phyloP scores from a whole-genome alignment of 2,113 vertebrate genomes.

The Crypturellus undulatus region DNA sequence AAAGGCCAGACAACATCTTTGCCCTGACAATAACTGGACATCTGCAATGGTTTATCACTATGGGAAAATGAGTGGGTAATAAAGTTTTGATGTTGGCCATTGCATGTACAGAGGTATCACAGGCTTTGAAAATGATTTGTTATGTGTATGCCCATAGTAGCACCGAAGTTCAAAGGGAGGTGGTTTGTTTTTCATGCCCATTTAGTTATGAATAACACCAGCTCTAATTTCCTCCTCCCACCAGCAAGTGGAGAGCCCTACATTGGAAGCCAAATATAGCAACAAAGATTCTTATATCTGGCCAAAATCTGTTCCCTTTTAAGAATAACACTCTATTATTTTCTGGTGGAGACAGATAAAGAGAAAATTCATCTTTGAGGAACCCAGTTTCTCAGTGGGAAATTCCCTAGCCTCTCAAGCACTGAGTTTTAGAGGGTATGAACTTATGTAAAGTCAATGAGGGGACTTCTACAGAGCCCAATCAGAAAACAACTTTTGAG shows the following conservation, averaged over 20 bases:
- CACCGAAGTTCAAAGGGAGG: constrained; percentile 34
- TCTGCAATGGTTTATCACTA: constrained; percentile 73
- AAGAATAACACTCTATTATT: constrained; percentile 65
- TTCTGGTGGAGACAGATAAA: constrained; percentile 70
- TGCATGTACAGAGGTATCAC: constrained; percentile 41
- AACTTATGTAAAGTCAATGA: background rate
- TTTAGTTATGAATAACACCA: constrained; percentile 71
- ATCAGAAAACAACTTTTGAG: background rate
- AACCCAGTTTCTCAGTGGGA: constrained; percentile 38
- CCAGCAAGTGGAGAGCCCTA: constrained; percentile 55
- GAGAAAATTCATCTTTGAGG: constrained; percentile 61
- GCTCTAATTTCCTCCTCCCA: constrained; percentile 73
- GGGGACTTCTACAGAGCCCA: background rate
- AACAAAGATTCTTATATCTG: constrained; percentile 76
- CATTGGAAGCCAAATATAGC: constrained; percentile 74
- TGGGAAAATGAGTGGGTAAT: constrained; percentile 52
- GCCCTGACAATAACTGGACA: constrained; percentile 50
- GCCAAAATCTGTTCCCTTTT: constrained; percentile 79
- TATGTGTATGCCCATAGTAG: constrained; percentile 43
- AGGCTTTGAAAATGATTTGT: constrained; percentile 52
- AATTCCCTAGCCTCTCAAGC: constrained; percentile 20
- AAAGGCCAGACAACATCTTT: background rate
- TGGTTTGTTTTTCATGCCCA: constrained; percentile 70
- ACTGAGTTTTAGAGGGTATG: background rate
- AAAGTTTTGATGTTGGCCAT: constrained; percentile 47